Conservation (phyloP, 2,113 vertebrate genomes). For the Fulmarus glacialis region DNA sequence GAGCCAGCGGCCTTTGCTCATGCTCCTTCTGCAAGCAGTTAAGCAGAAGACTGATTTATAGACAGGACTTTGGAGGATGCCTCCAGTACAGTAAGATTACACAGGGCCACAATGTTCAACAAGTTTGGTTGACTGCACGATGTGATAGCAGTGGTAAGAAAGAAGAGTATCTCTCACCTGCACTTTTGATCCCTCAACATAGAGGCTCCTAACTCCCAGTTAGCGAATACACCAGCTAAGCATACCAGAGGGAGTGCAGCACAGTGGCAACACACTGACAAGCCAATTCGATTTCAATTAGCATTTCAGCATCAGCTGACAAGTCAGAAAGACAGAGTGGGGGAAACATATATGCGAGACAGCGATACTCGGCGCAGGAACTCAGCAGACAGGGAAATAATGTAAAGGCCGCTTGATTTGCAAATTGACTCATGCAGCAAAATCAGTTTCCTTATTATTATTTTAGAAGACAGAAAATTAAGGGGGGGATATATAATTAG, state of each 20-base stretch:
- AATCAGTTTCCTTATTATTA: conserved; percentile 40
- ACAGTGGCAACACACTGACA: conserved; percentile 22
- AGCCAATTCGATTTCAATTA: conserved; percentile 59
- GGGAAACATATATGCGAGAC: background rate
- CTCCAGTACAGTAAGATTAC: background rate
- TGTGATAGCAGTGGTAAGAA: background rate
- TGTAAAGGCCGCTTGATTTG: conserved; percentile 30
- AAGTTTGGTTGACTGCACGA: fast-evolving
- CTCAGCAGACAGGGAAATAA: conserved; percentile 33
- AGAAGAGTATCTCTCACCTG: background rate
- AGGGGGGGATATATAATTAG: background rate
- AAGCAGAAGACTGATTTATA: background rate
- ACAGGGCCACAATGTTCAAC: background rate
- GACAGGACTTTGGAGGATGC: background rate
- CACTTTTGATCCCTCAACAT: background rate
- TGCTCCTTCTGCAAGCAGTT: background rate
- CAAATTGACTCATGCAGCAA: conserved; percentile 14
- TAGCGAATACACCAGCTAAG: background rate
- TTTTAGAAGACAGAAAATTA: conserved; percentile 45
- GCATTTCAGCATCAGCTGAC: conserved; percentile 56
- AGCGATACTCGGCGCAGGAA: background rate
- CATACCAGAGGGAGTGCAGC: background rate
- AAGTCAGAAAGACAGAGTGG: conserved; percentile 42
- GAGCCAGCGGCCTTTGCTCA: background rate
- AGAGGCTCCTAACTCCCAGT: background rate